Conservation (phyloP, 2,113 vertebrate species). For the Chionodraco myersi region DNA sequence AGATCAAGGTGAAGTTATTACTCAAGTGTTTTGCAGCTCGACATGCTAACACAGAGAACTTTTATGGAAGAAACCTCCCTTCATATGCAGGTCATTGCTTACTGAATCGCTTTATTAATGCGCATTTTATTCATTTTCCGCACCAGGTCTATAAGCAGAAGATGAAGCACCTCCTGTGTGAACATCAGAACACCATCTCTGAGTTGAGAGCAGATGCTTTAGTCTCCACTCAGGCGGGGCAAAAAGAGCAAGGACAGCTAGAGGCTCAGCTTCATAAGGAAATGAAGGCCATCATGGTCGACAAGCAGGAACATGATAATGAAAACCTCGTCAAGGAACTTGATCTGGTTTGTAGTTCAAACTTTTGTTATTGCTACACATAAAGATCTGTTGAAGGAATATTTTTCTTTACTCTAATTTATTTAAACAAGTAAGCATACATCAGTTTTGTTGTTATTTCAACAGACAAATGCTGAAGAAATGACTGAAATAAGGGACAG, state of each 20-base stretch:
- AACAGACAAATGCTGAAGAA: conserved; percentile 90
- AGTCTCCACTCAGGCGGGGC: conserved; percentile 75
- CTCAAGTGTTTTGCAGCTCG: not conserved
- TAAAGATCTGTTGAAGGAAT: not conserved
- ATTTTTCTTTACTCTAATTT: not conserved
- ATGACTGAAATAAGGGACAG: conserved; percentile 77
- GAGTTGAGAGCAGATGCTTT: conserved; percentile 86
- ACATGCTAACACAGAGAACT: not conserved
- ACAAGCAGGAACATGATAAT: conserved; percentile 83
- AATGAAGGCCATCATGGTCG: conserved; percentile 76
- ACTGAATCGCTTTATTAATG: not conserved
- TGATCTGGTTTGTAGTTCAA: conserved; percentile 83
- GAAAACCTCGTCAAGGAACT: conserved; percentile 85
- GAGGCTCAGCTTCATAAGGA: conserved; percentile 82
- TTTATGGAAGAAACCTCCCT: too few species aligned
- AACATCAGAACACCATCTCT: conserved; percentile 90
- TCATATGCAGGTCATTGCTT: too few species aligned
- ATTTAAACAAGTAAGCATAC: not conserved
- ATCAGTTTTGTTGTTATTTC: conserved; percentile 19
- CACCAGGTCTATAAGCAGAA: conserved; percentile 92
- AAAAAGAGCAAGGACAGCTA: conserved; percentile 85
- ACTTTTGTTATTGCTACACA: not conserved
- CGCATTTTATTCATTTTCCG: not conserved
- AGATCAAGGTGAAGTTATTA: conserved; percentile 87
- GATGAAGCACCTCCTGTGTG: conserved; percentile 93